Percentiles rank a stretch among this genome's conserved stretches.
Evolutionary conservation across 2,113 vertebrate species (phyloP).

Genomic region (Microtus richardsoni): DNA sequence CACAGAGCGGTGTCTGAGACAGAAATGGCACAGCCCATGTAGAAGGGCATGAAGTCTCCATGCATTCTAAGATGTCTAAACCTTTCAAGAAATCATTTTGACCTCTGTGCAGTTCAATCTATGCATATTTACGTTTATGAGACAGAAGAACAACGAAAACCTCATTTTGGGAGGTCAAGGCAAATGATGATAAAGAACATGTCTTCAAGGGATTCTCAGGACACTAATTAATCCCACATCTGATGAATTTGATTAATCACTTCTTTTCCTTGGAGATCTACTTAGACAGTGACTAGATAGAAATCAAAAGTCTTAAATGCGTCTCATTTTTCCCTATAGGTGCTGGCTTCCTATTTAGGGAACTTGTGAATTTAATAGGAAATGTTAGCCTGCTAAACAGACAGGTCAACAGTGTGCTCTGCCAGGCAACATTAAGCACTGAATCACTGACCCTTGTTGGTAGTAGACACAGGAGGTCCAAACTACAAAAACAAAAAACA

Average conservation of each 20-base stretch:
- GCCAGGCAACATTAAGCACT: not conserved
- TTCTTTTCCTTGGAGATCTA: constrained; percentile 54
- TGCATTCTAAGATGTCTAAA: not conserved
- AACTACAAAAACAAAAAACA: not conserved
- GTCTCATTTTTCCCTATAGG: constrained; percentile 34
- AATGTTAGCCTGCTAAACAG: not conserved
- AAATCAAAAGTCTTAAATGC: constrained; percentile 76
- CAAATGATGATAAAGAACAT: constrained; percentile 74
- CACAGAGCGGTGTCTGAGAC: not conserved
- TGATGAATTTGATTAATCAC: constrained; percentile 79
- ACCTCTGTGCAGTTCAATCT: constrained; percentile 54
- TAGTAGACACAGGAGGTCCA: not conserved
- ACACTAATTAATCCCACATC: constrained; percentile 70
- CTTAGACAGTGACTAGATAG: constrained; percentile 72
- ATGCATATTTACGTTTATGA: constrained; percentile 56
- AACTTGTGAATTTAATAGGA: constrained; percentile 11
- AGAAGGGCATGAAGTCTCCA: not conserved
- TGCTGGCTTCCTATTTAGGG: not conserved
- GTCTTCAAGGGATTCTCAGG: constrained; percentile 68
- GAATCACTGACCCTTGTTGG: not conserved
- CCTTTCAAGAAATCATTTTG: constrained; percentile 44
- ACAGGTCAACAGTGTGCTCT: not conserved
- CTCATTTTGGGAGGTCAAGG: constrained; percentile 44
- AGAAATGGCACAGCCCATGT: not conserved
- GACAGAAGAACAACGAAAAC: constrained; percentile 58